Conservation (phyloP, 2,113 vertebrate genomes). For the Nansenia antarctica region DNA sequence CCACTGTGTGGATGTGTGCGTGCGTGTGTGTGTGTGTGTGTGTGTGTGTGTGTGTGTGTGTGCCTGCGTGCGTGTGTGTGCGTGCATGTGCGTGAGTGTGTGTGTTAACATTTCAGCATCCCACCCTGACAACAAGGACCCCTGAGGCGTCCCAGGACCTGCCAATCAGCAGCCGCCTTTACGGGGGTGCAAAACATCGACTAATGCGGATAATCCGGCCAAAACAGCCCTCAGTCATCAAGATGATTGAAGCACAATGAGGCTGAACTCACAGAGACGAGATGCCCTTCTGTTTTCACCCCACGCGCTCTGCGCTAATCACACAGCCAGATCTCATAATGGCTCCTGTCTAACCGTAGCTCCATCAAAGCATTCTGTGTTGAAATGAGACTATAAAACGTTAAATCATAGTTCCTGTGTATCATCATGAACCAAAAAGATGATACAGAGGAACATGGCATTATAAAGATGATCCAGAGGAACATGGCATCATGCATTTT, state of each 20-base stretch:
- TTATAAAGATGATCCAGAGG: neutral
- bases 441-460: neutral
- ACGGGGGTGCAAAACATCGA: too few species aligned
- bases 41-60: conserved; percentile 6
- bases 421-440: neutral
- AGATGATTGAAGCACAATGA: conserved; percentile 42
- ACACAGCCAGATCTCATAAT: neutral
- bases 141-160: conserved; percentile 57
- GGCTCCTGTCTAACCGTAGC: too few species aligned
- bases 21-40: conserved; percentile 6
- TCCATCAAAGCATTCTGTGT: neutral
- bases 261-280: neutral
- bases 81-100: conserved; percentile 3
- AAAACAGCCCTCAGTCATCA: conserved; percentile 51
- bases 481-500: neutral
- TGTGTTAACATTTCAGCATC: conserved; percentile 4
- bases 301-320: neutral
- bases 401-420: neutral
- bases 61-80: conserved; percentile 17
- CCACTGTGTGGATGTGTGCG: conserved; percentile 31
- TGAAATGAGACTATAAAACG: neutral
- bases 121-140: conserved; percentile 37
- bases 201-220: too few species aligned
- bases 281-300: neutral
- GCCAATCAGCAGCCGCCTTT: conserved; percentile 14